A percentile compares a stretch with the other conserved stretches of the same genome.
Evolutionary conservation across 2,888 invertebrate species (phyloP).

Genomic region (Scaeva pyrastri): DNA sequence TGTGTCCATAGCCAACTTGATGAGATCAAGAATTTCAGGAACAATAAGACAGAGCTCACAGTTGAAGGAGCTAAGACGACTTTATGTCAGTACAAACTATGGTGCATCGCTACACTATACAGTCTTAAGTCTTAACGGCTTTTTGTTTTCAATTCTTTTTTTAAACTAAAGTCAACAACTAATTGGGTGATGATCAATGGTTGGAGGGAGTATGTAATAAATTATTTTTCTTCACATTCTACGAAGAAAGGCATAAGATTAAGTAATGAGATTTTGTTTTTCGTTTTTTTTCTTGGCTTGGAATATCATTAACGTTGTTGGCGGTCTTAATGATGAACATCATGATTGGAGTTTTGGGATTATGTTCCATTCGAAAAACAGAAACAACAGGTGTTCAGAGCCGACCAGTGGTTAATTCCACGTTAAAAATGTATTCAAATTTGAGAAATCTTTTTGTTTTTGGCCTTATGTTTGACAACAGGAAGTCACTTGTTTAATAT

Average conservation of each 20-base stretch:
- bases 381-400: slow-evolving; percentile 35
- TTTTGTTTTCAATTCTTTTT: neutral
- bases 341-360: slow-evolving; percentile 5
- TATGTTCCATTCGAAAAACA: slow-evolving; percentile 54
- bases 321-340: slow-evolving; percentile 6
- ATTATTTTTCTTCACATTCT: slow-evolving; percentile 54
- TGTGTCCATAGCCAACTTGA: neutral
- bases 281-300: neutral
- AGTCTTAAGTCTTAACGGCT: slow-evolving; percentile 7
- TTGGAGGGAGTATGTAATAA: slow-evolving; percentile 65
- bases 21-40: slow-evolving; percentile 9
- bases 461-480: neutral
- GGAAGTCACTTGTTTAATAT: too few relatives aligned
- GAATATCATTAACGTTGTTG: slow-evolving; percentile 18
- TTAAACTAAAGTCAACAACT: slow-evolving; percentile 38
- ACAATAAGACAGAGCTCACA: slow-evolving; percentile 36
- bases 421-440: slow-evolving; percentile 6
- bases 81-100: slow-evolving; percentile 58
- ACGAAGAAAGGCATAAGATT: slow-evolving; percentile 18
- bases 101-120: slow-evolving; percentile 26
- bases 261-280: slow-evolving; percentile 65
- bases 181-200: slow-evolving; percentile 76
- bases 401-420: too few relatives aligned
- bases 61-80: slow-evolving; percentile 70
- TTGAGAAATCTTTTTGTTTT: slow-evolving; percentile 50